phyloP scores from a whole-genome alignment of 2,113 vertebrate species.

The Pterocles orientalis region DNA sequence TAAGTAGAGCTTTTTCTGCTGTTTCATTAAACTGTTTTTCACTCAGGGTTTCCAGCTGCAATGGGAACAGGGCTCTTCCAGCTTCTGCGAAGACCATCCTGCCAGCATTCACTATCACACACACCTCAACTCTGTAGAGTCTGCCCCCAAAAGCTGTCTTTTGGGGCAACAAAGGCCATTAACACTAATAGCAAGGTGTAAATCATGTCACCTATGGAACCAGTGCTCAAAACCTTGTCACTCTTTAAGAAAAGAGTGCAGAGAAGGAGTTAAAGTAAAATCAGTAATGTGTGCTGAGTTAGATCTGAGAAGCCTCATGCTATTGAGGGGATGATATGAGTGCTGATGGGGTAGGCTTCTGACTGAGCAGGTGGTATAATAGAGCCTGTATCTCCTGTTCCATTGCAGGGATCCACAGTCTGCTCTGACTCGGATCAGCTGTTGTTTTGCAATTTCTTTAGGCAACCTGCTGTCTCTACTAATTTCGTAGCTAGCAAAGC shows the following conservation, averaged over 20 bases:
- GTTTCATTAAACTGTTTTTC: neutral
- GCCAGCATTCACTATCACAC: neutral
- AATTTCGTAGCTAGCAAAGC: constrained; percentile 64
- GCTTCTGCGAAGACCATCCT: neutral
- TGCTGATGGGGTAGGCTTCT: neutral
- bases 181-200: neutral
- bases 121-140: rapidly evolving
- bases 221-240: neutral
- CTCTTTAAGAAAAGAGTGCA: neutral
- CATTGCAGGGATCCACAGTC: constrained; percentile 48
- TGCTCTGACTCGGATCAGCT: constrained; percentile 63
- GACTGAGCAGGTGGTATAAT: constrained; percentile 1
- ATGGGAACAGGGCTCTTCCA: neutral
- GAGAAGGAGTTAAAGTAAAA: neutral
- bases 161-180: neutral
- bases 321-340: neutral
- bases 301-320: neutral
- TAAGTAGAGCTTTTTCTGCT: neutral
- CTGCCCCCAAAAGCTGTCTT: neutral
- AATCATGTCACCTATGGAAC: neutral
- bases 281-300: neutral
- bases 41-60: neutral
- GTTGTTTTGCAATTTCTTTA: constrained; percentile 73
- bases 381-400: constrained; percentile 20
- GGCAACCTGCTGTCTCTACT: constrained; percentile 71